Evolutionary conservation across 1,140 invertebrate species (phyloP), one percentile per base, ranked within the genome.

Genomic region (Lepidurus couesii): DNA sequence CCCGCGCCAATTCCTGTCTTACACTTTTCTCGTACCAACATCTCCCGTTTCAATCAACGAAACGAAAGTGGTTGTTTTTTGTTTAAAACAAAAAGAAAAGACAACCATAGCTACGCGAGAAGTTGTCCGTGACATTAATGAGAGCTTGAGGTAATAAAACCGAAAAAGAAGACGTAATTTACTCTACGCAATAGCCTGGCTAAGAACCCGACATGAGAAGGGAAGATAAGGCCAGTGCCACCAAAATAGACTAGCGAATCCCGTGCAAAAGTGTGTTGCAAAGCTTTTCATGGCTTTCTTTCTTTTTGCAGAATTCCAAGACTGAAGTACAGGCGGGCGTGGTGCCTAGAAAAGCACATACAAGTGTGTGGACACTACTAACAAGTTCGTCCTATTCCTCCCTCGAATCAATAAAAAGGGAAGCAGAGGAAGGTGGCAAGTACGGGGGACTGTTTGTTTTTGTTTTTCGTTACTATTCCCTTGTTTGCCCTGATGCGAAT

Each of bases 321-420:
- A 65, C 53, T 65, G 21, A 65, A 65, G 53, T 16, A 65, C 8
- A 65, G n/a, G 53, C n/a, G 53, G 53, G 53, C 21, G 53, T 65
- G 53, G 53, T 65, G 21, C 53, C 9, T 16, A 65, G 34, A 3
- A 34, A 34, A 34, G 13, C 53, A 65, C 9, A 21, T 65, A 65
- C 0, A 65, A 65, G 34, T 21, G 53, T n/a, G 4, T 65, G 53
- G 1, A 65, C 13, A 21, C 53, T 65, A 65, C 21, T 65, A 65
- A 65, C 53, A 13, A 65, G 16, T 13, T 65, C 21, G 16, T 1
- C n/a, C 47, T 6, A 11, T 11, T 65, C 47, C 47, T 6, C 53
- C 53, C n/a, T 10, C 53, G 21, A 65, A 65, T 65, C 53, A 65
- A 65, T 65, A 65, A 65, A 65, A 13, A 65, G 21, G 53, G 53